These are phyloP conservation scores for Acanthosepion lycidas DNA, from an alignment of 2,888 invertebrate genomes.

Conservation along the genomic window DNA sequence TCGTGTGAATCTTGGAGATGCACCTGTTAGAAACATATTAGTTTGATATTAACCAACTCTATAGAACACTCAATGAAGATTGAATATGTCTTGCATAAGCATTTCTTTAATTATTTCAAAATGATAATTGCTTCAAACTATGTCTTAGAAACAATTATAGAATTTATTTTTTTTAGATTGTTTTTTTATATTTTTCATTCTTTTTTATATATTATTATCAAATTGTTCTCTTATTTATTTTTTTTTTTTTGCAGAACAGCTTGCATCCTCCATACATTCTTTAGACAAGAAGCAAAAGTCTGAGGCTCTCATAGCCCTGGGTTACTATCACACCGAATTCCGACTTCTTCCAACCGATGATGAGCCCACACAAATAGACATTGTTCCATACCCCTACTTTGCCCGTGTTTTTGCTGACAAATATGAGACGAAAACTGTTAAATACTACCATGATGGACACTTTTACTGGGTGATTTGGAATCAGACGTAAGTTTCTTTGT, in stretches of 20 bases:
- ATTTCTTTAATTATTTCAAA: no score
- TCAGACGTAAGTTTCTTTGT: not conserved
- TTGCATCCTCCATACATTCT: not conserved
- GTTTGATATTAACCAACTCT: no score
- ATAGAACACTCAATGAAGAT: no score
- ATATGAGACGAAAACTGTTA: constrained; percentile 67
- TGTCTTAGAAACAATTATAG: no score
- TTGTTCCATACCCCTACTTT: constrained; percentile 72
- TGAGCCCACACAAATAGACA: constrained; percentile 70
- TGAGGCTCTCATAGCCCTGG: constrained; percentile 71
- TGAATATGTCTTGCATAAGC: no score
- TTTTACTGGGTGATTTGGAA: constrained; percentile 18
- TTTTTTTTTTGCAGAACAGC: not conserved
- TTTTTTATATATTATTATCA: not conserved
- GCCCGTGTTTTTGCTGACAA: constrained; percentile 72
- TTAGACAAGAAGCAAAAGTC: constrained; percentile 66
- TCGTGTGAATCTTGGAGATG: no score
- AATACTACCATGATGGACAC: constrained; percentile 33
- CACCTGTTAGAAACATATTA: no score
- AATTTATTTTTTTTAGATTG: no score
- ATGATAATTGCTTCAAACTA: no score
- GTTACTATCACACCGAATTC: constrained; percentile 73
- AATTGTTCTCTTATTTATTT: not conserved
- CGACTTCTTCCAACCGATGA: constrained; percentile 69
- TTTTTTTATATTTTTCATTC: not conserved